Evolutionary conservation across 2,113 vertebrate species (phyloP).

Genomic region (Eira barbara): DNA sequence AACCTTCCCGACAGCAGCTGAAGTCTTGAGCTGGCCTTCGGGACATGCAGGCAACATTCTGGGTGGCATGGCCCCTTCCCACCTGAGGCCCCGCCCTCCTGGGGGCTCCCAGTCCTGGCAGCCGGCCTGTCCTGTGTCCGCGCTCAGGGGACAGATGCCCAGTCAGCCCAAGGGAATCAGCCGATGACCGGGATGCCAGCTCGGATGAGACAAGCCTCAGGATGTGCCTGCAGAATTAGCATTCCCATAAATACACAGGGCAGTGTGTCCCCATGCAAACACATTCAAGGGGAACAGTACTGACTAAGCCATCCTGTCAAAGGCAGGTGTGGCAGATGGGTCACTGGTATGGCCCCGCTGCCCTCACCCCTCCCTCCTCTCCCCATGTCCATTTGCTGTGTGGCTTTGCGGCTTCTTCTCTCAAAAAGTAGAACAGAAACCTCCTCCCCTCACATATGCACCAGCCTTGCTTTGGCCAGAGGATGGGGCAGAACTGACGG

Average conservation of each 20-base stretch:
- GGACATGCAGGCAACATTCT: not conserved
- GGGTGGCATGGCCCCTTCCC: not conserved
- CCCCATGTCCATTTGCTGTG: not conserved
- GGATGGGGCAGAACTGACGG: not conserved
- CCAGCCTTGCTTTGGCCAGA: not conserved
- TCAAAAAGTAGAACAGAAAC: not conserved
- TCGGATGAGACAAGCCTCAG: not conserved
- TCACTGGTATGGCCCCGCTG: accelerated
- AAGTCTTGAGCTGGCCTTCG: not conserved
- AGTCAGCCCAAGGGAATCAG: not conserved
- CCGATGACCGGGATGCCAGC: not conserved
- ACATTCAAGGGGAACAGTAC: too few species aligned
- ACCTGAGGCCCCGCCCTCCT: not conserved
- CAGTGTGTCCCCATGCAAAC: not conserved
- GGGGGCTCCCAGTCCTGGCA: not conserved
- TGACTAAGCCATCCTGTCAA: too few species aligned
- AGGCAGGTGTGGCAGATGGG: accelerated
- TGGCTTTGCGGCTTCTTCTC: not conserved
- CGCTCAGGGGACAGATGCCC: not conserved
- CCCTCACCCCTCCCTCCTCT: not conserved
- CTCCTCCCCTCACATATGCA: not conserved
- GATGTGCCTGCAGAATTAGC: not conserved
- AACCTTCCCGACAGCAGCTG: not conserved
- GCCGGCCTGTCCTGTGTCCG: not conserved
- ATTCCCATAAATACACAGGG: not conserved